Percentiles rank a stretch among this genome's conserved stretches.
These are phyloP conservation scores for Ammodramus savannarum DNA, from an alignment of 2,113 vertebrate species.

Conservation along the genomic window DNA sequence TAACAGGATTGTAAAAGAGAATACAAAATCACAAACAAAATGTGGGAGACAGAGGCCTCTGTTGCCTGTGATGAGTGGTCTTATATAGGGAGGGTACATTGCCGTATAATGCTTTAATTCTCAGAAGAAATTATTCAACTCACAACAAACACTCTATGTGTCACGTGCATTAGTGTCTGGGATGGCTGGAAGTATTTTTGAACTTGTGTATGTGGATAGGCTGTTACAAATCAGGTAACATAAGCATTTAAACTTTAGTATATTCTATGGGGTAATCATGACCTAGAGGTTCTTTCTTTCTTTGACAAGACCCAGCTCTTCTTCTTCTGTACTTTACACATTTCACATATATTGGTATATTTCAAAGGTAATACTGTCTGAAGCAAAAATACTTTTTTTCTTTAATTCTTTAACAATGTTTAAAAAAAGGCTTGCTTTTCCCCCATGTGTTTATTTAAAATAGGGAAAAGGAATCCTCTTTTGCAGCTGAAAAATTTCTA, in stretches of 20 bases:
- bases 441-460: background rate
- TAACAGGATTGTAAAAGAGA: background rate
- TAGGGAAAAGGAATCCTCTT: background rate
- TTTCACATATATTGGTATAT: background rate
- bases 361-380: background rate
- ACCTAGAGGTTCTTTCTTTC: background rate
- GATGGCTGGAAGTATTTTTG: background rate
- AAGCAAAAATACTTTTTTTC: background rate
- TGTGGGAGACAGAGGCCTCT: background rate
- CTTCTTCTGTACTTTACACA: background rate
- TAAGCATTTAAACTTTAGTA: background rate
- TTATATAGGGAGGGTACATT: background rate
- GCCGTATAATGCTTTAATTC: background rate
- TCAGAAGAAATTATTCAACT: background rate
- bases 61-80: background rate
- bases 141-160: background rate
- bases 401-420: background rate
- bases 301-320: background rate
- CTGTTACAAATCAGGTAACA: background rate
- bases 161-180: background rate
- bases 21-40: background rate
- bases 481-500: background rate
- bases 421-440: background rate
- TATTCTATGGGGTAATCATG: background rate
- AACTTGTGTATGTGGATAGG: background rate